phyloP scores from a whole-genome alignment of 2,113 vertebrate species.

The Alligator sinensis region DNA sequence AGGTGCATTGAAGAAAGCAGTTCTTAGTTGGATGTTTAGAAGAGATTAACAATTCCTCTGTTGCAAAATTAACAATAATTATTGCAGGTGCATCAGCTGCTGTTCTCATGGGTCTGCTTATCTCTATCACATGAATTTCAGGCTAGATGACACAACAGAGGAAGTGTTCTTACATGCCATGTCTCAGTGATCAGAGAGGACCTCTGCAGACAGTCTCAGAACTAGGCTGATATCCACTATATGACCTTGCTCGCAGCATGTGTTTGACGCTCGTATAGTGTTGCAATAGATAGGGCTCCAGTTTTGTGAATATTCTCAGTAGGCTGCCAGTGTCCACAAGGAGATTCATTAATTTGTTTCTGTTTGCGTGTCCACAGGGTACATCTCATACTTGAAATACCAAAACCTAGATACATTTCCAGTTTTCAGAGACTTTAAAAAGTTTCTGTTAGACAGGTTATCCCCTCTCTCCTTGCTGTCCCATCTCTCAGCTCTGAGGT shows the following conservation, averaged over 20 bases:
- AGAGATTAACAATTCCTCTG: not conserved
- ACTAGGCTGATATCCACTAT: not conserved
- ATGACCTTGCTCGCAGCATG: not conserved
- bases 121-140: not conserved
- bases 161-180: no score
- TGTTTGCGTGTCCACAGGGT: not conserved
- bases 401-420: not conserved
- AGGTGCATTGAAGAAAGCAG: not conserved
- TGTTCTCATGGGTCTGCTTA: not conserved
- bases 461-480: not conserved
- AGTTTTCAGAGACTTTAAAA: not conserved
- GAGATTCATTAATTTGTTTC: not conserved
- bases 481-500: not conserved
- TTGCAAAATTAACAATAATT: not conserved
- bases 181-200: accelerated
- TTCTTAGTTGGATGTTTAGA: not conserved
- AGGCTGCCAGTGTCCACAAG: accelerated
- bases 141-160: not conserved
- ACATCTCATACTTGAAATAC: not conserved
- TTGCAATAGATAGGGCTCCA: not conserved
- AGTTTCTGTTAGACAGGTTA: accelerated
- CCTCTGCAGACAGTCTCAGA: not conserved
- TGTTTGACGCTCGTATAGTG: accelerated
- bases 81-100: not conserved
- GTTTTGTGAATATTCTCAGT: accelerated